These are phyloP conservation scores for Enoplosus armatus DNA, from an alignment of 2,797 vertebrate genomes.

Conservation along the genomic window DNA sequence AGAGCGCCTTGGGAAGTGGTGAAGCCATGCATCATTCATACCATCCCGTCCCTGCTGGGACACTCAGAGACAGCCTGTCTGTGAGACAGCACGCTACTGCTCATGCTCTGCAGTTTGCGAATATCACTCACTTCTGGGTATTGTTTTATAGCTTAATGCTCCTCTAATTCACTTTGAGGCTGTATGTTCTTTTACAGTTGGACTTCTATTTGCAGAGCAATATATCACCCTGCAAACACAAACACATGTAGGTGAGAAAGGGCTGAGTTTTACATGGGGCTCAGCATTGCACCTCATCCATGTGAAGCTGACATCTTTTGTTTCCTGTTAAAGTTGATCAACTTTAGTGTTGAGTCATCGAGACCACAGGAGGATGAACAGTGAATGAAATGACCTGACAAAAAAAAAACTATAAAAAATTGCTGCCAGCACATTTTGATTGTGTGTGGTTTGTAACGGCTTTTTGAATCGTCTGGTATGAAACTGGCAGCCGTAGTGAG, in stretches of 20 bases:
- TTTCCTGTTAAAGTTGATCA: constrained; percentile 46
- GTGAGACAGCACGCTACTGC: constrained; percentile 25
- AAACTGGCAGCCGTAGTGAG: constrained; percentile 43
- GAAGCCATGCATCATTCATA: constrained; percentile 64
- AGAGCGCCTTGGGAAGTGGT: constrained; percentile 29
- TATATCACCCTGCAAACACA: constrained; percentile 39
- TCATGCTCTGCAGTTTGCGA: constrained; percentile 44
- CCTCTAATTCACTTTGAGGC: constrained; percentile 48
- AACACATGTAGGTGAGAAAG: constrained; percentile 40
- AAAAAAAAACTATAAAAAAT: constrained; percentile 7
- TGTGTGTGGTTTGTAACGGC: constrained; percentile 72
- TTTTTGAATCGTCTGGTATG: constrained; percentile 39
- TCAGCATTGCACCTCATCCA: constrained; percentile 12
- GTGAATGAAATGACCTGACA: constrained; percentile 59
- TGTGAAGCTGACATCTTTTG: constrained; percentile 8
- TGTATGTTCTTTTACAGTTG: constrained; percentile 12
- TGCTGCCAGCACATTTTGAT: constrained; percentile 46
- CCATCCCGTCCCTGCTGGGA: constrained; percentile 44
- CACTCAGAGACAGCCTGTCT: constrained; percentile 54
- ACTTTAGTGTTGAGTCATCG: constrained; percentile 52
- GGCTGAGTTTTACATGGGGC: constrained; percentile 2
- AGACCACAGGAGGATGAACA: constrained; percentile 38
- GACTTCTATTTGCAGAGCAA: constrained; percentile 38
- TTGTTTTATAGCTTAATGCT: constrained; percentile 58
- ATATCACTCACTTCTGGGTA: constrained; percentile 57